Percentiles rank a stretch among this genome's conserved stretches.
These are phyloP conservation scores for Spatulosminthurus flaviceps DNA, from an alignment of 2,888 invertebrate genomes.

Conservation along the genomic window DNA sequence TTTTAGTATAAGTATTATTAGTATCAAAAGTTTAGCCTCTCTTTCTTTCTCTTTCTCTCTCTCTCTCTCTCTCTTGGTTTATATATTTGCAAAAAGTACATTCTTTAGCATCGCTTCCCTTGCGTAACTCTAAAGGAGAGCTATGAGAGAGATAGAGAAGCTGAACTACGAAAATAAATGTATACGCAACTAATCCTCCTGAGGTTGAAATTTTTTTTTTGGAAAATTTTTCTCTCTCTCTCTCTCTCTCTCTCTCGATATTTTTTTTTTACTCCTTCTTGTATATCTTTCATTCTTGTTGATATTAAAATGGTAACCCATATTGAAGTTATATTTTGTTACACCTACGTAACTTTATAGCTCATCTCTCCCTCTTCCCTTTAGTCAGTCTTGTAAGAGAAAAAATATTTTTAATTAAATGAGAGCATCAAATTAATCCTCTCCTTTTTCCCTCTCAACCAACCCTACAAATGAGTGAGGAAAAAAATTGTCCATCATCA, in stretches of 20 bases:
- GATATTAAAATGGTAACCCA: no score
- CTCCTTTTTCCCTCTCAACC: no score
- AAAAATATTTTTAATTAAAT: conserved; percentile 18
- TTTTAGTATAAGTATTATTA: background rate
- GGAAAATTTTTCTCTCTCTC: background rate
- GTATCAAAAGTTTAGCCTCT: no score
- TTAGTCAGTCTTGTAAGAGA: no score
- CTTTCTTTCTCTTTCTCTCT: no score
- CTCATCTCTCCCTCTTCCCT: no score
- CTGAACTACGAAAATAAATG: conserved; percentile 4
- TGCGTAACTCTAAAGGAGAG: background rate
- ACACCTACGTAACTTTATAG: no score
- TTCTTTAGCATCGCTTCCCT: background rate
- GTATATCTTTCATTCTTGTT: no score
- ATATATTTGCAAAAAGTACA: background rate
- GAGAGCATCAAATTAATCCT: conserved; percentile 7
- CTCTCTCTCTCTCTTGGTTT: background rate
- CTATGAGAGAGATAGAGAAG: no score
- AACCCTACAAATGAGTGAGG: background rate
- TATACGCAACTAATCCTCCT: background rate
- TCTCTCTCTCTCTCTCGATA: background rate
- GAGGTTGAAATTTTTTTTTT: background rate
- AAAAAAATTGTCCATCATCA: conserved; percentile 8
- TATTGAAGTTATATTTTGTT: no score
- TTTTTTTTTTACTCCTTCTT: background rate